Evolutionary conservation across 35 echinoderm and acorn worm genomes (phyloP).

Genomic region (Strongylocentrotus purpuratus): DNA sequence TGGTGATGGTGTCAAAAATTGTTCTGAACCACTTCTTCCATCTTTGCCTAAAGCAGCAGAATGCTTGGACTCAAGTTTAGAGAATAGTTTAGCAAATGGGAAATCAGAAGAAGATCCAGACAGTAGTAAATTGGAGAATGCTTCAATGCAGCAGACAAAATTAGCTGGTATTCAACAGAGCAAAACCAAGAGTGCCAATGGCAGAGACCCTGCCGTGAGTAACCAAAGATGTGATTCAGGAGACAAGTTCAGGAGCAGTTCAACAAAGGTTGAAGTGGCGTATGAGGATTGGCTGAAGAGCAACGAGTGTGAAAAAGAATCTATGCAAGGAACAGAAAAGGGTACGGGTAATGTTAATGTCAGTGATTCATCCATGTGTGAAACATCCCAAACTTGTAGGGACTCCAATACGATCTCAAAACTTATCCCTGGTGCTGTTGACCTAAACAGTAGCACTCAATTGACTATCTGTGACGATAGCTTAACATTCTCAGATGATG

Average conservation of each 20-base stretch:
- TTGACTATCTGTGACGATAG: neutral
- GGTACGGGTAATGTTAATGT: neutral
- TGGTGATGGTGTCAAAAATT: neutral
- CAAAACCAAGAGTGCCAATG: conserved; percentile 21
- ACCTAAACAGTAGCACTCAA: neutral
- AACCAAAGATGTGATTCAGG: neutral
- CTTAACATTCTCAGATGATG: neutral
- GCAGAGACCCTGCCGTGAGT: neutral
- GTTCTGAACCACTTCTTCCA: neutral
- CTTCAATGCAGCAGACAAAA: neutral
- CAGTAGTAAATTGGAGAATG: neutral
- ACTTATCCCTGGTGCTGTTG: neutral
- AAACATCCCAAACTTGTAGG: neutral
- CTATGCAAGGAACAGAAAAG: neutral
- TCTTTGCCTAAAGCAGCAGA: neutral
- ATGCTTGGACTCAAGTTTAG: neutral
- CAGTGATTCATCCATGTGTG: neutral
- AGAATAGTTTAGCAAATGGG: neutral
- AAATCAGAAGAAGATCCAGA: neutral
- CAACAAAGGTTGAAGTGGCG: neutral
- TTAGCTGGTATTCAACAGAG: neutral
- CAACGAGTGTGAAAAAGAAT: conserved; percentile 21
- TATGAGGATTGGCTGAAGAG: conserved; percentile 17
- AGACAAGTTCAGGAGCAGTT: conserved; percentile 16
- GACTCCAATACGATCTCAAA: neutral